Conservation (phyloP, 2,888 invertebrate genomes). For the Venusia cambrica region DNA sequence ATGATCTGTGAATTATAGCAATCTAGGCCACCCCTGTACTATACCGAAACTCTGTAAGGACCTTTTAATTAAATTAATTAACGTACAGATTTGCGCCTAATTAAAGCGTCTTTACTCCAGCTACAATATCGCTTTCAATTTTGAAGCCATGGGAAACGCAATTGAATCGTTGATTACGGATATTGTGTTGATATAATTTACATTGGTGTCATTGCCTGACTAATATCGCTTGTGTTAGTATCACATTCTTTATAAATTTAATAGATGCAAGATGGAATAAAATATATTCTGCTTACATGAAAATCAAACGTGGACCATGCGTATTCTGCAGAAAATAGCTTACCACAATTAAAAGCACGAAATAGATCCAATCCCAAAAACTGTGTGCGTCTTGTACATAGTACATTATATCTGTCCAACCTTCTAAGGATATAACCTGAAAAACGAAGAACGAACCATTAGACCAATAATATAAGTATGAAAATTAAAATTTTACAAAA, state of each 20-base stretch:
- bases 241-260: no score
- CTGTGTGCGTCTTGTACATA: constrained; percentile 99
- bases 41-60: constrained; percentile 3
- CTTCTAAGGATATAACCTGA: constrained; percentile 99
- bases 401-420: constrained; percentile 99
- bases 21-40: constrained; percentile 1
- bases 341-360: constrained; percentile 99
- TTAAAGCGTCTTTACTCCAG: constrained; percentile 21
- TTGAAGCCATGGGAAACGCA: constrained; percentile 16
- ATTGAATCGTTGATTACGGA: constrained; percentile 20
- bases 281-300: no score
- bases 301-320: no score
- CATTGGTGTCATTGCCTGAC: constrained; percentile 22
- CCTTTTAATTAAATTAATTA: constrained; percentile 18
- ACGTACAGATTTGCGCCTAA: constrained; percentile 15
- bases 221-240: constrained; percentile 21
- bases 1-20: constrained; percentile 1
- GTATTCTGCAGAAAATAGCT: constrained; percentile 69
- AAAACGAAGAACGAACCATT: constrained; percentile 26
- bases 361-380: constrained; percentile 99
- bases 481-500: neutral
- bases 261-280: no score
- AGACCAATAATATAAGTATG: neutral
- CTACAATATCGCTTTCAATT: constrained; percentile 20
- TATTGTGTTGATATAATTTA: constrained; percentile 24